phyloP scores from a whole-genome alignment of 2,888 invertebrate genomes.

The Auanema freiburgensis region DNA sequence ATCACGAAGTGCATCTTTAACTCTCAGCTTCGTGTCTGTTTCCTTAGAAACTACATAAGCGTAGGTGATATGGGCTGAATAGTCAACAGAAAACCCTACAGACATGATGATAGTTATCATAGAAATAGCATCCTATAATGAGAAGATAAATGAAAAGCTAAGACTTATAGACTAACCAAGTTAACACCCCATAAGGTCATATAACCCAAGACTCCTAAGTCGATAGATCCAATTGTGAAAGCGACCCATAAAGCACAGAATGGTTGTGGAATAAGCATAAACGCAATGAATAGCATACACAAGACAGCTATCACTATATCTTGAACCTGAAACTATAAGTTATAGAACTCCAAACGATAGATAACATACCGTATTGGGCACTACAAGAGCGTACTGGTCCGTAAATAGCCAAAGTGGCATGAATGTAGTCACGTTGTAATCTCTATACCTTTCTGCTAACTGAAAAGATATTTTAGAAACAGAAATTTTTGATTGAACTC shows the following conservation, averaged over 20 bases:
- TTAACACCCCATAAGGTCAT: slow-evolving; percentile 89
- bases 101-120: slow-evolving; percentile 80
- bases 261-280: slow-evolving; percentile 87
- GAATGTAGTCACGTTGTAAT: slow-evolving; percentile 57
- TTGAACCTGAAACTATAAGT: slow-evolving; percentile 75
- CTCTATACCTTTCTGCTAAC: neutral
- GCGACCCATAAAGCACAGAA: slow-evolving; percentile 87
- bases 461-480: neutral
- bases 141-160: neutral
- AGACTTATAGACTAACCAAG: slow-evolving; percentile 26
- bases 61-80: slow-evolving; percentile 74
- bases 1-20: slow-evolving; percentile 83
- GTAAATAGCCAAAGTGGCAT: slow-evolving; percentile 62
- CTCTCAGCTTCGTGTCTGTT: slow-evolving; percentile 64
- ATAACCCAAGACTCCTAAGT: slow-evolving; percentile 87
- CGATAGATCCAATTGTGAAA: slow-evolving; percentile 90
- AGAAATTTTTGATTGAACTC: neutral
- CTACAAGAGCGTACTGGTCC: slow-evolving; percentile 58
- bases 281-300: slow-evolving; percentile 89
- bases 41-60: slow-evolving; percentile 55
- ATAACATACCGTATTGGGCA: slow-evolving; percentile 52
- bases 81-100: slow-evolving; percentile 91
- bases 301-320: slow-evolving; percentile 73
- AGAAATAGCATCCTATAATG: slow-evolving; percentile 74
- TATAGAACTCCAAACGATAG: slow-evolving; percentile 22